Conservation (phyloP, 2,113 vertebrate genomes). For the Sialia sialis region DNA sequence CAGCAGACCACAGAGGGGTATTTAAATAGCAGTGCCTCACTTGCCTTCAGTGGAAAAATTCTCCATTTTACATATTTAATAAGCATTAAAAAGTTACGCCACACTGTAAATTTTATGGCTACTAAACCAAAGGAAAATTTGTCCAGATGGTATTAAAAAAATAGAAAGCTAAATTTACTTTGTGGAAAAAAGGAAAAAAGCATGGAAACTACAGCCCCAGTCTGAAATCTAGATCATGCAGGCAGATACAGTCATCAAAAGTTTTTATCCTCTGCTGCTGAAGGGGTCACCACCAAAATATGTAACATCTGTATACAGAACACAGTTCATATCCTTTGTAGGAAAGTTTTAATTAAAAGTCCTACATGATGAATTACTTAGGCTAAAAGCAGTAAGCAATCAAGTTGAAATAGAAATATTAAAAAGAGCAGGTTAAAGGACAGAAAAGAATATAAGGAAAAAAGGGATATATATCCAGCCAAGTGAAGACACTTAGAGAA, state of each 20-base stretch:
- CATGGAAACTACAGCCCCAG: background rate
- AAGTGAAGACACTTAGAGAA: background rate
- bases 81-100: background rate
- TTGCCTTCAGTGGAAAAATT: too few species aligned
- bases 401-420: background rate
- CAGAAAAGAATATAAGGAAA: background rate
- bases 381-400: background rate
- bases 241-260: background rate
- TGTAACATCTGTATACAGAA: background rate
- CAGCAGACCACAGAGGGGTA: background rate
- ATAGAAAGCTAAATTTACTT: background rate
- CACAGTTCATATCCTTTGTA: background rate
- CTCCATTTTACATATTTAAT: background rate
- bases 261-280: background rate
- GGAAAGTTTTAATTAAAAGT: background rate
- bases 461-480: background rate
- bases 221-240: background rate
- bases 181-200: background rate
- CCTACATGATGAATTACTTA: background rate
- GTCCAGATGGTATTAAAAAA: background rate
- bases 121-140: background rate
- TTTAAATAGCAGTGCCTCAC: too few species aligned
- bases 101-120: background rate
- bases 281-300: background rate
- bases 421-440: background rate